Base-by-base conservation (phyloP, 1,140 invertebrate genomes). In the Dufourea novaeangliae region DNA sequence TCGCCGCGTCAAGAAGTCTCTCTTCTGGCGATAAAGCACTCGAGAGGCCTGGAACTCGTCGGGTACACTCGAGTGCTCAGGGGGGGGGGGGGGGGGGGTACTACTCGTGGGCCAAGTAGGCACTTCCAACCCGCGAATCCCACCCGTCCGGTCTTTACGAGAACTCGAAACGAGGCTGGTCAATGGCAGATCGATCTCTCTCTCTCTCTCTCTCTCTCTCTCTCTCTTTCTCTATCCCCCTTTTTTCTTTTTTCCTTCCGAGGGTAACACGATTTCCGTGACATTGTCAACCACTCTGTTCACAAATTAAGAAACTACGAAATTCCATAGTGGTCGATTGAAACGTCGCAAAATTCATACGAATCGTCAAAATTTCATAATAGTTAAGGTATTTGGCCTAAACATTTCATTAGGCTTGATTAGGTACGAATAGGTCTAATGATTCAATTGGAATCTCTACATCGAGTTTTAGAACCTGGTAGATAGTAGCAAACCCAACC, bases 21-120 rank as follows among this genome's bases (percentile, higher is more conserved):
- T 69, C 69, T 83, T 67, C 71, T 68, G 71, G 71, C 81, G 61
- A 83, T 79, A 64, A 68, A 59, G 67, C 67, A 79, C 72, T 84
- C 78, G 68, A 79, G 68, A 79, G 62, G 34, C 73, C 54, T n/a
- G n/a, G 44, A 70, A 70, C 80, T 83, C 81, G 56, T 78, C 72
- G 76, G 34, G 57, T n/a, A 7, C 66, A 22, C 70, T 84, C 71
- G 71, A 75, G 66, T 41, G 22, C 20, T 5, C 34, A 54, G 59
- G 76, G n/a, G n/a, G n/a, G n/a, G n/a, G n/a, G n/a, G n/a, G n/a
- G n/a, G n/a, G n/a, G n/a, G n/a, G n/a, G n/a, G n/a, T n/a, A n/a
- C n/a, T 66, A 68, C 64, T 84, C 67, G 54, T 68, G 34, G 46
- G 76, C 59, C 44, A 76, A 66, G 70, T n/a, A n/a, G 46, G 66